Conservation (phyloP, 2,113 vertebrate genomes). For the Cochlearius cochlearius region DNA sequence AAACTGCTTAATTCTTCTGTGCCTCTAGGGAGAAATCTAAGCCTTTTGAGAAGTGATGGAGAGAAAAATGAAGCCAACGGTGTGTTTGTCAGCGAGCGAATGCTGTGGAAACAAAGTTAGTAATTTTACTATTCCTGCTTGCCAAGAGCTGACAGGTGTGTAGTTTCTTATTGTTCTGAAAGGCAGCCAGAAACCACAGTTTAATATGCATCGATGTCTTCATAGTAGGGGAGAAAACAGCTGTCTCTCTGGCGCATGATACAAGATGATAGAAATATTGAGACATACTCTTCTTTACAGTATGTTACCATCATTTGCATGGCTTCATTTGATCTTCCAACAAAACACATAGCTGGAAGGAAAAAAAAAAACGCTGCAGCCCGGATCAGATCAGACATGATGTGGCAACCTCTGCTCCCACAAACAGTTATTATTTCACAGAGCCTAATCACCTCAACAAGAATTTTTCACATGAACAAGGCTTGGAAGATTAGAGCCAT, state of each 20-base stretch:
- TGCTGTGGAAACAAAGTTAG: conserved; percentile 64
- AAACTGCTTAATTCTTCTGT: conserved; percentile 66
- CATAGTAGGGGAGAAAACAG: conserved; percentile 64
- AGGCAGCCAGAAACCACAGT: conserved; percentile 63
- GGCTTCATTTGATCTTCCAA: conserved; percentile 51
- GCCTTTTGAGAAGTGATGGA: conserved; percentile 65
- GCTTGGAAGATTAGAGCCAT: neutral
- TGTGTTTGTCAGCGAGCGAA: conserved; percentile 65
- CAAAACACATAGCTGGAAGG: conserved; percentile 42
- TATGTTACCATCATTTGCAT: neutral
- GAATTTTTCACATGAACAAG: neutral
- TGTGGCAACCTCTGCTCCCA: neutral
- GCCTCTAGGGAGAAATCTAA: conserved; percentile 71
- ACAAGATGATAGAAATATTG: conserved; percentile 51
- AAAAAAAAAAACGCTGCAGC: neutral
- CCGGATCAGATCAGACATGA: neutral
- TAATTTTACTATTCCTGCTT: conserved; percentile 61
- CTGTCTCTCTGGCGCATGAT: conserved; percentile 63
- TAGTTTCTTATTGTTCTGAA: conserved; percentile 75
- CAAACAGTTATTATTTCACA: neutral
- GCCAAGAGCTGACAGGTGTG: conserved; percentile 78
- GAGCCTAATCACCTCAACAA: neutral
- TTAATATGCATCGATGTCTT: conserved; percentile 68
- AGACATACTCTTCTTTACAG: conserved; percentile 11
- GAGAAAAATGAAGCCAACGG: conserved; percentile 59